A percentile compares a stretch with the other conserved stretches of the same genome.
These are phyloP conservation scores for Colletes collaris DNA, from an alignment of 2,888 invertebrate genomes.

Conservation along the genomic window DNA sequence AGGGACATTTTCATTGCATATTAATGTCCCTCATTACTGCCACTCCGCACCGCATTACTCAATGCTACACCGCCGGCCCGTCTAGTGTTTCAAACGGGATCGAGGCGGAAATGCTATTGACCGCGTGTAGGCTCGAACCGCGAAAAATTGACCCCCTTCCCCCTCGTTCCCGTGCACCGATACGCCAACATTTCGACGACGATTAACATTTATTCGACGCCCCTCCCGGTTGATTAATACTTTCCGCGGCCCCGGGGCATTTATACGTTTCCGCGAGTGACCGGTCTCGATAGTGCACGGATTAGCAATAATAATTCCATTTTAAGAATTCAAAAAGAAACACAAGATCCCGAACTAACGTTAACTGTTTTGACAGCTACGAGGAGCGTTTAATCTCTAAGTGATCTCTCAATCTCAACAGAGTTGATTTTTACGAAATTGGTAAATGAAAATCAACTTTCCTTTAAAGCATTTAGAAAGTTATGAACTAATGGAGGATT, in stretches of 20 bases:
- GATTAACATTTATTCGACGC: neutral
- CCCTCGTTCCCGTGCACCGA: neutral
- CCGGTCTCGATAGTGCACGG: constrained; percentile 20
- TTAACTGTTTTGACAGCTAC: no score
- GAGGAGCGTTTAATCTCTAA: no score
- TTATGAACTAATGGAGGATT: no score
- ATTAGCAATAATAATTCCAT: no score
- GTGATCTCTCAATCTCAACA: no score
- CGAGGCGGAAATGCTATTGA: constrained; percentile 70
- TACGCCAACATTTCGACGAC: neutral
- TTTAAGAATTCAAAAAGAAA: no score
- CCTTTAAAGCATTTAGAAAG: no score
- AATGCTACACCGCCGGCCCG: constrained; percentile 75
- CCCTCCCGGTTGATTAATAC: constrained; percentile 13
- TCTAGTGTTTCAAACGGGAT: constrained; percentile 79
- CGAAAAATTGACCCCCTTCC: constrained; percentile 52
- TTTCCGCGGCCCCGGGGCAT: constrained; percentile 18
- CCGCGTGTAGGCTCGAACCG: constrained; percentile 56
- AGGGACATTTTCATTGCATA: constrained; percentile 81
- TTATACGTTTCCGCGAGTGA: constrained; percentile 19
- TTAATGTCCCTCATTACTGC: constrained; percentile 80
- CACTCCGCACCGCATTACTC: constrained; percentile 81
- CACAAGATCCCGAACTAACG: no score
- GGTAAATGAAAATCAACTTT: no score
- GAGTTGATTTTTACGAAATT: no score